phyloP scores from a whole-genome alignment of 2,888 invertebrate species.

The Meteorus colon region DNA sequence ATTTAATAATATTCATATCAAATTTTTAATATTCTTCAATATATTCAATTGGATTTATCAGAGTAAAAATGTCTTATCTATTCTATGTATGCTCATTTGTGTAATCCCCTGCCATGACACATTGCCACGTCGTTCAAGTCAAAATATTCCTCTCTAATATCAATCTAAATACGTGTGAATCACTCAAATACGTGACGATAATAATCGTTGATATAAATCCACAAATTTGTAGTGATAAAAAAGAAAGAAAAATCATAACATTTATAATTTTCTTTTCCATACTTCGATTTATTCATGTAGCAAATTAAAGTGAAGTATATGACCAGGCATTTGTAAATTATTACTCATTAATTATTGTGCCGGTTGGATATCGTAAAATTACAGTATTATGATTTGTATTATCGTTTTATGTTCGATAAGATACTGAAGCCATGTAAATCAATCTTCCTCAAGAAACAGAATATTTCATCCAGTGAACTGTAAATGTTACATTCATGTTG shows the following conservation, averaged over 20 bases:
- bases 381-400: not conserved
- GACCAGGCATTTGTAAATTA: not conserved
- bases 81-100: not conserved
- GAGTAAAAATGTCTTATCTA: too few relatives aligned
- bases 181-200: not conserved
- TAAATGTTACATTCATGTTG: not conserved
- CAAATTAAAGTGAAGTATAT: not conserved
- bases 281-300: not conserved
- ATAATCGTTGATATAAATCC: not conserved
- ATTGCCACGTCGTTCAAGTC: not conserved
- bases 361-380: not conserved
- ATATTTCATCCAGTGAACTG: not conserved
- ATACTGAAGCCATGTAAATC: not conserved
- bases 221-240: not conserved
- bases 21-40: too few relatives aligned
- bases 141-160: not conserved
- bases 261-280: not conserved
- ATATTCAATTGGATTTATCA: too few relatives aligned
- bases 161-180: not conserved
- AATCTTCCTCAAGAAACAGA: not conserved
- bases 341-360: slow-evolving; percentile 12
- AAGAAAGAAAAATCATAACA: not conserved
- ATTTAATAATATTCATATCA: too few relatives aligned
- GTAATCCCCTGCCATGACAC: not conserved
- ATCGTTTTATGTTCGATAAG: slow-evolving; percentile 2